phyloP scores from a whole-genome alignment of 2,888 invertebrate species.

The Heteromyza rotundicornis region DNA sequence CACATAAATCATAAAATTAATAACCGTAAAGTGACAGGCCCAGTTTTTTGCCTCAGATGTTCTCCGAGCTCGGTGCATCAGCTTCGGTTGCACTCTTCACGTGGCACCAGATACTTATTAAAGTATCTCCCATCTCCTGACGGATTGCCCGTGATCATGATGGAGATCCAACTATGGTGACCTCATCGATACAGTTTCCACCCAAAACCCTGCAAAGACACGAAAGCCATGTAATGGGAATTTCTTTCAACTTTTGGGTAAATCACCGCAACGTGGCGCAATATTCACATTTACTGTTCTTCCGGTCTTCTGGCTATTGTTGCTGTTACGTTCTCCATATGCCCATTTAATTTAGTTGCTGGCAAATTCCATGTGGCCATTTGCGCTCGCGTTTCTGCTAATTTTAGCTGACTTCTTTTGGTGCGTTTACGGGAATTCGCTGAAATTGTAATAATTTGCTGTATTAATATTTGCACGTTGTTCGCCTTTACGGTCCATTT shows the following conservation, averaged over 20 bases:
- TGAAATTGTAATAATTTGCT: slow-evolving; percentile 25
- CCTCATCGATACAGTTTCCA: not conserved
- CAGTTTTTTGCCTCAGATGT: slow-evolving; percentile 38
- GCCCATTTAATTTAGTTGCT: not conserved
- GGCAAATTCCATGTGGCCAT: slow-evolving; percentile 6
- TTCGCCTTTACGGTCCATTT: slow-evolving; percentile 9
- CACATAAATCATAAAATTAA: slow-evolving; percentile 63
- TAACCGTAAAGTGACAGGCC: slow-evolving; percentile 60
- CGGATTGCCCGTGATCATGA: too few species aligned
- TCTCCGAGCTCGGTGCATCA: too few species aligned
- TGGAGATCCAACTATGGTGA: not conserved
- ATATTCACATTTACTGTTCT: not conserved
- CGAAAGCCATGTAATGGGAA: slow-evolving; percentile 13
- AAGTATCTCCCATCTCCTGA: not conserved
- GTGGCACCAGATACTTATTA: slow-evolving; percentile 4
- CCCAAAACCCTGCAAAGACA: not conserved
- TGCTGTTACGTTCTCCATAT: slow-evolving; percentile 20
- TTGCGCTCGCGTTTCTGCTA: slow-evolving; percentile 5
- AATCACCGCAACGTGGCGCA: slow-evolving; percentile 21
- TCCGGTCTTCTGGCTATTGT: slow-evolving; percentile 10
- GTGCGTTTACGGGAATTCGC: slow-evolving; percentile 5
- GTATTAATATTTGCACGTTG: slow-evolving; percentile 24
- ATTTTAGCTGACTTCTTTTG: slow-evolving; percentile 8
- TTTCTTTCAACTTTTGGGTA: slow-evolving; percentile 19
- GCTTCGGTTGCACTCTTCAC: not conserved